A percentile compares a stretch with the other conserved stretches of the same genome.
phyloP scores from a whole-genome alignment of 1,140 invertebrate species.

The Ceratosolen solmsi region DNA sequence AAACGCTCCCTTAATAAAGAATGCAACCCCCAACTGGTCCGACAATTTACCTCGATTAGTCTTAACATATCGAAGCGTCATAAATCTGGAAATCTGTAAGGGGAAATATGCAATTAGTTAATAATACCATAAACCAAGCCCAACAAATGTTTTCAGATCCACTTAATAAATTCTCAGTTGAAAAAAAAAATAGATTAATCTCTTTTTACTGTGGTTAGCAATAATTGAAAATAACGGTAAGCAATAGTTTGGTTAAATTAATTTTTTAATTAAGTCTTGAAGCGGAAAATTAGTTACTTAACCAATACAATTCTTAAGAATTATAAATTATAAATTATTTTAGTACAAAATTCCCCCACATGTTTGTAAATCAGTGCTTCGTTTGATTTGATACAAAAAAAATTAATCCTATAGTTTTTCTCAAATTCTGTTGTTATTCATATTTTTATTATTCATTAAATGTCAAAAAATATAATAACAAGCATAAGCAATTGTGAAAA shows the following conservation, averaged over 20 bases:
- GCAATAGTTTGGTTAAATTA: slow-evolving; percentile 32
- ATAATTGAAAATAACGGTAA: slow-evolving; percentile 22
- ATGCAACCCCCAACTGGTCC: slow-evolving; percentile 71
- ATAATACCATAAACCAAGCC: slow-evolving; percentile 17
- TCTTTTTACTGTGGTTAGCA: slow-evolving; percentile 31
- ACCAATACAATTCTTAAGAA: slow-evolving; percentile 26
- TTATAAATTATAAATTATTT: slow-evolving; percentile 36
- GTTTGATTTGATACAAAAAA: slow-evolving; percentile 6
- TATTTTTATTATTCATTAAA: slow-evolving; percentile 35
- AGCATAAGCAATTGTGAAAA: slow-evolving; percentile 41
- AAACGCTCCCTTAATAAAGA: slow-evolving; percentile 69
- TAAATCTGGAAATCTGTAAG: slow-evolving; percentile 80
- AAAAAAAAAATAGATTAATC: slow-evolving; percentile 5
- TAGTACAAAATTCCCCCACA: slow-evolving; percentile 31
- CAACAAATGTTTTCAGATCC: slow-evolving; percentile 31
- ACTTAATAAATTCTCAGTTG: slow-evolving; percentile 16
- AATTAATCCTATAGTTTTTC: background rate
- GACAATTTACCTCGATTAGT: slow-evolving; percentile 77
- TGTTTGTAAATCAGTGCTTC: background rate
- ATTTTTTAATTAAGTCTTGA: slow-evolving; percentile 1
- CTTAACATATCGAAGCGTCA: slow-evolving; percentile 79
- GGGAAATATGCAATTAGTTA: slow-evolving; percentile 57
- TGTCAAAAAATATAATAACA: slow-evolving; percentile 41
- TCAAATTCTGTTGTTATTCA: slow-evolving; percentile 22
- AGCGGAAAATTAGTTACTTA: slow-evolving; percentile 31